Base-by-base conservation (phyloP, 2,888 invertebrate species). In the Tiliacea citrago region DNA sequence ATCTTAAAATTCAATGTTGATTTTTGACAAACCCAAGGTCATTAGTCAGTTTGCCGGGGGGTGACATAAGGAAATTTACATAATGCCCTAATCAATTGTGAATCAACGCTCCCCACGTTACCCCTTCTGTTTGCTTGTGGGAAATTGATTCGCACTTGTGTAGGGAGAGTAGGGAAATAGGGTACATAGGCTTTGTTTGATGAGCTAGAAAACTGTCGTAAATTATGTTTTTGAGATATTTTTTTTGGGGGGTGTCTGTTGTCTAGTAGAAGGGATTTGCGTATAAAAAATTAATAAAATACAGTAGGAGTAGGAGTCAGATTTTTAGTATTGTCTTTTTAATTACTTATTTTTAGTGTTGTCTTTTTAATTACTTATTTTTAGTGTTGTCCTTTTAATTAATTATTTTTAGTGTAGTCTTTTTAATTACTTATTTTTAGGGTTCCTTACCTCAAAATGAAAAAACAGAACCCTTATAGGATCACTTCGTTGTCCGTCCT, bases 31-130 rank as follows among this genome's bases (percentile, higher is more conserved):
- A 62, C 49, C 70, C 73, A 79, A 84, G 74, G 79, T 72, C 80
- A 72, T 75, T 73, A 73, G 76, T 69, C 74, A 73, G 62, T 18
- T 21, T 45, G 18, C 51, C 69, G 53, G 39, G 72, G 74, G 79
- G 72, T 75, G 73, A 73, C 70, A 47, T 60, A 62, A 55, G 82
- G 47, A 45, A 60, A 86, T 88, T 86, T 86, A 74, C 88, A 86
- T 86, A 88, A 86, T 86, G 72, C 86, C 51, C 58, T 86, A 82
- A 88, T 86, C 86, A 84, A 86, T 88, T 88, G 88, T 73, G 69
- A 62, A 87, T 81, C 83, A 85, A 82, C 81, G 71, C 77, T 63
- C 72, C 70, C 68, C 55, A 42, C 13, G 65, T 18, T 72, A 86
- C 87, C 86, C 86, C 72, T 86, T 85, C 75, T 87, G 63, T 86